Conservation (phyloP, 2,113 vertebrate genomes). For the Phoxinus phoxinus region DNA sequence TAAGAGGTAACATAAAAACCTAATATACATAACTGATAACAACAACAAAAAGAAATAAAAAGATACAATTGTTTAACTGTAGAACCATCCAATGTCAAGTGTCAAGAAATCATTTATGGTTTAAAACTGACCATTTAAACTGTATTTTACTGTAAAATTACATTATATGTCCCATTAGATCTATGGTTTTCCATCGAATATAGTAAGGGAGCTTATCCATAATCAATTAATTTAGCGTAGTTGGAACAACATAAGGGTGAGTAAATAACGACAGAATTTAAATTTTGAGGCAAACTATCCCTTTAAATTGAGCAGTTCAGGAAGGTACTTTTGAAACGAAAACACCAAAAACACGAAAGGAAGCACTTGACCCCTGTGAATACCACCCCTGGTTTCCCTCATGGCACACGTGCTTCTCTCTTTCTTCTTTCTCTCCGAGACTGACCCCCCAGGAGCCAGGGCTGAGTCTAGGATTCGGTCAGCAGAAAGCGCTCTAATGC, state of each 20-base stretch:
- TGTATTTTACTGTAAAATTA: background rate
- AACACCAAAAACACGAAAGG: background rate
- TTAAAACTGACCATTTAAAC: background rate
- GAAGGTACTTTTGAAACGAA: background rate
- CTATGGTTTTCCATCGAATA: background rate
- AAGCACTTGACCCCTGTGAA: background rate
- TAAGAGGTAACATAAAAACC: too few species aligned
- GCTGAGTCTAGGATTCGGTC: slow-evolving; percentile 28
- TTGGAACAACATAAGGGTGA: background rate
- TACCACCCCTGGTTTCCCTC: background rate
- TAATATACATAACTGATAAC: background rate
- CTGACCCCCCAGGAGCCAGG: background rate
- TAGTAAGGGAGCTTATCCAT: background rate
- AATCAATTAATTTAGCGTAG: background rate
- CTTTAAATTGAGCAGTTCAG: background rate
- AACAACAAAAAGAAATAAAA: background rate
- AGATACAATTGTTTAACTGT: background rate
- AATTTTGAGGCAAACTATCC: background rate
- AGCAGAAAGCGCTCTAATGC: slow-evolving; percentile 47
- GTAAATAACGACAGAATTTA: background rate
- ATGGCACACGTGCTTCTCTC: background rate
- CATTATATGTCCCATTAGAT: background rate
- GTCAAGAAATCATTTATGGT: background rate
- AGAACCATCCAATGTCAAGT: background rate
- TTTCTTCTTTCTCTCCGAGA: background rate